These are phyloP conservation scores for Netelia inedita DNA, from an alignment of 2,888 invertebrate genomes.

Conservation along the genomic window DNA sequence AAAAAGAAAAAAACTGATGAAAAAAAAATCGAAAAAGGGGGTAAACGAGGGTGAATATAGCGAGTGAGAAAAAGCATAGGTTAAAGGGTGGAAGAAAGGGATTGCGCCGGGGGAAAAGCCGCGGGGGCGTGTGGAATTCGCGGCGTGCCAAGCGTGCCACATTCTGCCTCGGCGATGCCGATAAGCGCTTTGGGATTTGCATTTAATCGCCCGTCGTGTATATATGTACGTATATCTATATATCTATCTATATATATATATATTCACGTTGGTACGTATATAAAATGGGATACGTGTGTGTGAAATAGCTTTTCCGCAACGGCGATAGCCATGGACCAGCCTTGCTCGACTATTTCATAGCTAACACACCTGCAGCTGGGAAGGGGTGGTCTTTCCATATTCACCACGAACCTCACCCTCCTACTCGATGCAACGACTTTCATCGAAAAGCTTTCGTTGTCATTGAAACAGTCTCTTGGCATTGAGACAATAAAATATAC, in stretches of 20 bases:
- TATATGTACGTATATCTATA: constrained; percentile 49
- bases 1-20: constrained; percentile 32
- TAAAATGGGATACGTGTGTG: background rate
- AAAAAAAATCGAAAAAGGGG: constrained; percentile 35
- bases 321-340: constrained; percentile 53
- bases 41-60: constrained; percentile 51
- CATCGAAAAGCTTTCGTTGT: constrained; percentile 1
- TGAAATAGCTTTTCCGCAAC: constrained; percentile 32
- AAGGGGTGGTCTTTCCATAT: background rate
- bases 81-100: constrained; percentile 65
- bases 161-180: constrained; percentile 68
- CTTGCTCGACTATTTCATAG: constrained; percentile 57
- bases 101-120: constrained; percentile 54
- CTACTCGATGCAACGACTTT: constrained; percentile 9
- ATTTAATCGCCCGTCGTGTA: constrained; percentile 76
- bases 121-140: constrained; percentile 62
- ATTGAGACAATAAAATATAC: background rate
- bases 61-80: constrained; percentile 53
- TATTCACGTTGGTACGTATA: constrained; percentile 20
- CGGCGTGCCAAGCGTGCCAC: constrained; percentile 68
- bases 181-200: constrained; percentile 76
- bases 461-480: background rate
- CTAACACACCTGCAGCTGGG: background rate
- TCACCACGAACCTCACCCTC: background rate
- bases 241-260: too few relatives aligned